Evolutionary conservation across 2,113 vertebrate genomes (phyloP), one percentile per base, ranked within the genome.

Genomic region (Scartelaos histophorus): DNA sequence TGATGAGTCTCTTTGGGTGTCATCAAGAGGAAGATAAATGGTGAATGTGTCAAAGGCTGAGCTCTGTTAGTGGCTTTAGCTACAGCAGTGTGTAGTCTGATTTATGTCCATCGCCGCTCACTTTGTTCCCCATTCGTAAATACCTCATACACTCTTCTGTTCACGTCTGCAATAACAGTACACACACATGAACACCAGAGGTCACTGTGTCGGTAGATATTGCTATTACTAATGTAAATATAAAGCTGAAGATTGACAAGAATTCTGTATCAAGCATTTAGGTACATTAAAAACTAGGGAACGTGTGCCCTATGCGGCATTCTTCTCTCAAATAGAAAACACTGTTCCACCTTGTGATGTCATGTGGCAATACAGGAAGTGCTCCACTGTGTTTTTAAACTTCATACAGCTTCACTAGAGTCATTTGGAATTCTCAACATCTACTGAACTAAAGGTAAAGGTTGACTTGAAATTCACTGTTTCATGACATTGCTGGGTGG

Each of bases 161-260:
- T 2, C 7, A 22, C 29, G 51, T 22, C 10, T 25, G 34, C 61
- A 15, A 24, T 24, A 25, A 74, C 70, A 79, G 68, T 79, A 66
- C 81, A 70, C 54, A 46, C 21, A 76, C 7, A 12, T 76, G 73
- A 74, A 76, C 78, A 81, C 70, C 70, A 83, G 73, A 71, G 84
- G 29, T 46, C 75, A 71, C 73, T 81, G 73, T 75, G 69, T 54
- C 51, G 65, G 72, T 76, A 16, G n/a, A 13, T 17, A n/a, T 54
- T 54, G 51, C n/a, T 9, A n/a, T 54, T 21, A 54, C 6, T 54
- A 54, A 10, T 54, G 16, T 9, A 21, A 21, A 54, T 54, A 19
- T 19, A 19, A 51, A 13, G 15, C 12, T 47, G 46, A 47, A 47
- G 15, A 43, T 43, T 1, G 38, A 43, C 38, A 43, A 43, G 10